phyloP scores from a whole-genome alignment of 2,797 vertebrate genomes.

The Karalla daura region DNA sequence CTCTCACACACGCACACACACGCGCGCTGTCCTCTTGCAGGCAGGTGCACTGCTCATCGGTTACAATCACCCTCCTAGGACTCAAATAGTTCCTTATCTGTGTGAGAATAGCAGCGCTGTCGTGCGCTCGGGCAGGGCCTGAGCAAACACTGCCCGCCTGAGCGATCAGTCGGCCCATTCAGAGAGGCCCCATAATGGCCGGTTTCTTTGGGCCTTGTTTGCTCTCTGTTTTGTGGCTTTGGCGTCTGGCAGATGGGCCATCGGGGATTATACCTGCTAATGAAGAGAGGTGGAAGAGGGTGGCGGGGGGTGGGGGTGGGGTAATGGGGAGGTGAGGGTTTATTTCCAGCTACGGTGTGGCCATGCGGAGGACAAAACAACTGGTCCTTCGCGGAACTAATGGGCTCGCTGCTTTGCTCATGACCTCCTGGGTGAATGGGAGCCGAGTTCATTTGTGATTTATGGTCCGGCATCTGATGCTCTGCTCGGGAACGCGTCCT shows the following conservation, averaged over 20 bases:
- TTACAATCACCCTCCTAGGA: conserved; percentile 32
- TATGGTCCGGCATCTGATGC: not conserved
- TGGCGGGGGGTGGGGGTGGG: not conserved
- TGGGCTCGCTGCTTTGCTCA: not conserved
- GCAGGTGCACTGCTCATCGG: conserved; percentile 51
- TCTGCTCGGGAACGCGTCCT: too few species aligned
- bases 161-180: conserved; percentile 59
- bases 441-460: not conserved
- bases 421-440: not conserved
- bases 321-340: not conserved
- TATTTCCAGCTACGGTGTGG: conserved; percentile 46
- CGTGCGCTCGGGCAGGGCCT: conserved; percentile 25
- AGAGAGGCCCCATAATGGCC: conserved; percentile 63
- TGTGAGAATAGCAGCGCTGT: conserved; percentile 42
- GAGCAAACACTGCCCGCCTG: conserved; percentile 60
- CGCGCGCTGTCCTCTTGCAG: conserved; percentile 5
- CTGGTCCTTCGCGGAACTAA: not conserved
- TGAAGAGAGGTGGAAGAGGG: conserved; percentile 57
- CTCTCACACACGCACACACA: conserved; percentile 4
- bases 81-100: conserved; percentile 54
- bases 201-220: conserved; percentile 73
- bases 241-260: conserved; percentile 80
- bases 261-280: conserved; percentile 79
- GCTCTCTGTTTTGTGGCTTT: conserved; percentile 66
- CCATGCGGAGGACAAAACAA: not conserved